These are phyloP conservation scores for Forbesichthys agassizii DNA, from an alignment of 2,113 vertebrate species.

Conservation along the genomic window DNA sequence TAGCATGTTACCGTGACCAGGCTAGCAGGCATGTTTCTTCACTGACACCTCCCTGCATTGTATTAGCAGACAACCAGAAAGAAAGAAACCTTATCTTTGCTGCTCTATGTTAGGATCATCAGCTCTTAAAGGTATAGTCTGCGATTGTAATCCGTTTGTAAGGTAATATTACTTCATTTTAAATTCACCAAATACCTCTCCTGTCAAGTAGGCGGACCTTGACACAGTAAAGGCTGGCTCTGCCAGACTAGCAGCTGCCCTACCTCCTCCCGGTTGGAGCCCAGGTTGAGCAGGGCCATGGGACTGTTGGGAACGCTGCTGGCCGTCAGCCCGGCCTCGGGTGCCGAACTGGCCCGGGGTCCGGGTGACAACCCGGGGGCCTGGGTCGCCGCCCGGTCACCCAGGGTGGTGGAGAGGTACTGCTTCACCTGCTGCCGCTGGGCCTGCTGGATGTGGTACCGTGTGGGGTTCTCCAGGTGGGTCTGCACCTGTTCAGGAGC, in stretches of 20 bases:
- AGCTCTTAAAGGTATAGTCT: too few relatives aligned
- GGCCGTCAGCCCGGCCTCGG: constrained; percentile 68
- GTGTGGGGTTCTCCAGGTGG: constrained; percentile 87
- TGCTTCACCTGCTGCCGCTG: constrained; percentile 88
- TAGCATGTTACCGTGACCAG: constrained; percentile 67
- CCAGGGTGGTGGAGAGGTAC: constrained; percentile 86
- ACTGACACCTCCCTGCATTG: constrained; percentile 30
- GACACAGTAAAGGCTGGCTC: not conserved
- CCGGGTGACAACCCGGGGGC: constrained; percentile 72
- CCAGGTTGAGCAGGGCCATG: constrained; percentile 86
- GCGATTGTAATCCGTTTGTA: too few relatives aligned
- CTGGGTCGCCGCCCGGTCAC: constrained; percentile 78
- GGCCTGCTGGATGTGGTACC: constrained; percentile 87
- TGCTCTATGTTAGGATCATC: too few relatives aligned
- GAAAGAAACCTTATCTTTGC: not conserved
- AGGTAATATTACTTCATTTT: too few relatives aligned
- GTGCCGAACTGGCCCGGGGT: constrained; percentile 72
- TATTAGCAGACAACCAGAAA: constrained; percentile 47
- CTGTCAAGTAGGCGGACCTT: too few relatives aligned
- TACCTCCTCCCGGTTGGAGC: constrained; percentile 87
- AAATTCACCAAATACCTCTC: too few relatives aligned
- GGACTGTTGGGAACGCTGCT: constrained; percentile 86
- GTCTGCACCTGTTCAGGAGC: constrained; percentile 79
- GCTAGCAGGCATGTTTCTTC: constrained; percentile 38
- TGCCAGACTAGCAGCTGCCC: constrained; percentile 32